phyloP scores from a whole-genome alignment of 2,797 vertebrate species.

The Loris lydekkerianus region DNA sequence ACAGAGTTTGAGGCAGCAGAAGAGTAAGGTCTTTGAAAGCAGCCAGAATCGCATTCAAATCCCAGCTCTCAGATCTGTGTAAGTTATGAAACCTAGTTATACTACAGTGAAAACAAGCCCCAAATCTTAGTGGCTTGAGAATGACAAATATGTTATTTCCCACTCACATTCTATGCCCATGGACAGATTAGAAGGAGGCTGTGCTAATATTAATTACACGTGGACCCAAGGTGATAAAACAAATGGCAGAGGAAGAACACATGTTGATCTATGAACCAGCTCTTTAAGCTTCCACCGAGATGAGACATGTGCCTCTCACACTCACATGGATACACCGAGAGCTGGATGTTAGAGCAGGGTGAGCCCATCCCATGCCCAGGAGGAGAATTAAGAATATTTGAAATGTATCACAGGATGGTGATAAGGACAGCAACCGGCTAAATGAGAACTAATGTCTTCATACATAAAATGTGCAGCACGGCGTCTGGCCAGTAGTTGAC shows the following conservation, averaged over 20 bases:
- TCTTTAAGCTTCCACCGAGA: neutral
- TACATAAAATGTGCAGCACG: neutral
- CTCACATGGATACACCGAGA: neutral
- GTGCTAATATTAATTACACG: neutral
- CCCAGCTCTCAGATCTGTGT: neutral
- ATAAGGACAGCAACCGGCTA: neutral
- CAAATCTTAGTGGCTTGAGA: neutral
- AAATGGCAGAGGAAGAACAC: neutral
- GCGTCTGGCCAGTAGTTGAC: neutral
- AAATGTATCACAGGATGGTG: neutral
- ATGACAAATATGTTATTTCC: neutral
- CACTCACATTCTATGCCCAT: neutral
- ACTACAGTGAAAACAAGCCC: neutral
- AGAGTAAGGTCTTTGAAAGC: neutral
- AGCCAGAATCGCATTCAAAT: neutral
- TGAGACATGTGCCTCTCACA: neutral
- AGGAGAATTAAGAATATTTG: neutral
- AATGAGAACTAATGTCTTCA: constrained; percentile 5
- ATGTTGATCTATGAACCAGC: neutral
- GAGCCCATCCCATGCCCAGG: neutral
- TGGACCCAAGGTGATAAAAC: neutral
- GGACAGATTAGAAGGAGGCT: neutral
- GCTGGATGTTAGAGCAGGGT: neutral
- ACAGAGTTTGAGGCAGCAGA: neutral
- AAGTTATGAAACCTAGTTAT: neutral